A percentile compares a stretch with the other conserved stretches of the same genome.
Evolutionary conservation across 2,113 vertebrate species (phyloP).

Genomic region (Sinocyclocheilus maitianheensis): DNA sequence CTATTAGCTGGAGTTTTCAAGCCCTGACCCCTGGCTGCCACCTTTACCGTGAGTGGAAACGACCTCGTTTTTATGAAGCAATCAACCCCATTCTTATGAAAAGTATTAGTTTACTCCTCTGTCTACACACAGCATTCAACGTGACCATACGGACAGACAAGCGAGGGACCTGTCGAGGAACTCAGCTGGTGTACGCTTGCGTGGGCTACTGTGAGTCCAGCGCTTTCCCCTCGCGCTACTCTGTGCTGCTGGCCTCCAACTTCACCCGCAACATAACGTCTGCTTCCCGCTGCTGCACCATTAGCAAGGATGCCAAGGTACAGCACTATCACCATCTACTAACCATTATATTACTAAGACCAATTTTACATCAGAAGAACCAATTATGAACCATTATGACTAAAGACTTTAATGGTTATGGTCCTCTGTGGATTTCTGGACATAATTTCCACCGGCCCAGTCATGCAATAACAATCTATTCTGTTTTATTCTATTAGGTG

Average conservation of each 20-base stretch:
- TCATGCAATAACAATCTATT: not conserved
- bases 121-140: conserved; percentile 78
- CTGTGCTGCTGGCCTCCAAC: conserved; percentile 83
- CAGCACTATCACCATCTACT: not conserved
- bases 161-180: conserved; percentile 80
- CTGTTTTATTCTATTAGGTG: not conserved
- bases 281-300: conserved; percentile 84
- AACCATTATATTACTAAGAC: not conserved
- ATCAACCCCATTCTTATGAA: not conserved
- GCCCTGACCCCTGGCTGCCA: conserved; percentile 78
- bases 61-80: not conserved
- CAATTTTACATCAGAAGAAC: not conserved
- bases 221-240: conserved; percentile 87
- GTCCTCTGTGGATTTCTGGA: not conserved
- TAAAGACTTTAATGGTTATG: not conserved
- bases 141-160: conserved; percentile 85
- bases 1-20: conserved; percentile 65
- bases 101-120: not conserved
- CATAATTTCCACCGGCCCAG: not conserved
- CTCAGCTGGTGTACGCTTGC: conserved; percentile 80
- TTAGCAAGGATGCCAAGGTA: conserved; percentile 76
- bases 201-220: conserved; percentile 91
- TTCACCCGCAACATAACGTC: conserved; percentile 89
- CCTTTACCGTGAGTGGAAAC: conserved; percentile 77
- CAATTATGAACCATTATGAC: not conserved